Evolutionary conservation across 2,888 invertebrate genomes (phyloP).

Genomic region (Ornithoptera alexandrae): DNA sequence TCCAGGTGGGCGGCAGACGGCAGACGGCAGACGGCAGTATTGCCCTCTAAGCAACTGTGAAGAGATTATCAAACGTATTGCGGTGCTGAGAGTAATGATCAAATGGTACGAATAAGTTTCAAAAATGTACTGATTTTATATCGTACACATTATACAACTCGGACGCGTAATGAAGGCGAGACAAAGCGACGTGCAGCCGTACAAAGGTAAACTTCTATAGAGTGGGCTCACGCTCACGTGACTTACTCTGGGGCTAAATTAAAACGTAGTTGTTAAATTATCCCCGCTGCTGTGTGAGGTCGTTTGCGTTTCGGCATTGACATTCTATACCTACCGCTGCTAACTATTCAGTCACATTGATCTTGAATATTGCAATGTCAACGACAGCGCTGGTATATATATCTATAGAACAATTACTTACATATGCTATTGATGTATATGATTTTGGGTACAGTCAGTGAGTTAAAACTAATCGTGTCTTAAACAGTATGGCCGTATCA

Average conservation of each 20-base stretch:
- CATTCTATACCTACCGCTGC: conserved; percentile 26
- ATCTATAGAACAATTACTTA: background rate
- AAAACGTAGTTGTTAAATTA: conserved; percentile 31
- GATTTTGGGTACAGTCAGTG: too few relatives aligned
- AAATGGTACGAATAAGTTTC: too few relatives aligned
- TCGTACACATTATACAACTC: too few relatives aligned
- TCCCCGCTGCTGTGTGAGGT: conserved; percentile 37
- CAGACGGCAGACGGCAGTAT: background rate
- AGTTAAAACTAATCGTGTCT: too few relatives aligned
- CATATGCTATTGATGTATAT: too few relatives aligned
- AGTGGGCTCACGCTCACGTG: conserved; percentile 15
- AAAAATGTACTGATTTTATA: too few relatives aligned
- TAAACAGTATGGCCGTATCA: too few relatives aligned
- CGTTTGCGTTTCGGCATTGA: conserved; percentile 47
- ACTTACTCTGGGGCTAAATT: conserved; percentile 20
- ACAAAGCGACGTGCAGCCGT: too few relatives aligned
- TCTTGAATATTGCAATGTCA: conserved; percentile 37
- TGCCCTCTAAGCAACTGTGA: conserved; percentile 14
- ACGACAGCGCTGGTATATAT: background rate
- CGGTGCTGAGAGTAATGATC: too few relatives aligned
- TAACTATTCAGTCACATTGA: conserved; percentile 39
- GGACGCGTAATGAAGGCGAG: too few relatives aligned
- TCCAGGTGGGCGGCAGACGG: conserved; percentile 31
- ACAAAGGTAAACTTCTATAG: background rate
- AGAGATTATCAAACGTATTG: conserved; percentile 17